Conservation (phyloP, 1,140 invertebrate species). For the Dendrolimus kikuchii region DNA sequence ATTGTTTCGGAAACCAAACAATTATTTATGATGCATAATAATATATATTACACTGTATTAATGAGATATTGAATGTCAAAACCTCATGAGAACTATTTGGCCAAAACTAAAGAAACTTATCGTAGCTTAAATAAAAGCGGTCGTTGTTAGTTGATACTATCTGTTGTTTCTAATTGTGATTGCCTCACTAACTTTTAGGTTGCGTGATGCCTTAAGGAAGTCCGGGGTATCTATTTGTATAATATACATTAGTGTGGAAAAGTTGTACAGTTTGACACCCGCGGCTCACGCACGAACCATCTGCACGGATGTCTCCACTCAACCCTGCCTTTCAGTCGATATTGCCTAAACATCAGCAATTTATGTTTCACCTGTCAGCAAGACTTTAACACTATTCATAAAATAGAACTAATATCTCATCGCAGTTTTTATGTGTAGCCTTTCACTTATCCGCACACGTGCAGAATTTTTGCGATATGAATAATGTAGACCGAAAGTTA, state of each 20-base stretch:
- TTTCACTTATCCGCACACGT: too few relatives aligned
- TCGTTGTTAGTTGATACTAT: constrained; percentile 18
- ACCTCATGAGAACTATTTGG: too few relatives aligned
- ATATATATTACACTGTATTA: too few relatives aligned
- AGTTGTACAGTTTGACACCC: constrained; percentile 16
- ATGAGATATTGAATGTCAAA: too few relatives aligned
- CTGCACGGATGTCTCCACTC: too few relatives aligned
- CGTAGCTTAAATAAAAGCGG: constrained; percentile 13
- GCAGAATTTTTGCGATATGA: constrained; percentile 8
- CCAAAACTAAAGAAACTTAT: neutral
- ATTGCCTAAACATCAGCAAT: constrained; percentile 13
- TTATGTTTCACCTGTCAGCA: constrained; percentile 9
- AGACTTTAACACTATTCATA: too few relatives aligned
- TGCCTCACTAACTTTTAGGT: constrained; percentile 23
- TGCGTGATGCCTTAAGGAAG: constrained; percentile 27
- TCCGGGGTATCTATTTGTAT: constrained; percentile 24
- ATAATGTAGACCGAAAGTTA: constrained; percentile 22
- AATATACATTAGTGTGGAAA: constrained; percentile 18
- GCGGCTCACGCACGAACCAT: neutral
- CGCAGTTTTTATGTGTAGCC: too few relatives aligned
- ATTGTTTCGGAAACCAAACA: too few relatives aligned
- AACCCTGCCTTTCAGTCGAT: constrained; percentile 20
- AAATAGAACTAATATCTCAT: too few relatives aligned
- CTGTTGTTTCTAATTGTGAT: constrained; percentile 14
- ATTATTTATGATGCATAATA: too few relatives aligned